Base-by-base conservation (phyloP, 2,888 invertebrate genomes). In the Auanema sp. region DNA sequence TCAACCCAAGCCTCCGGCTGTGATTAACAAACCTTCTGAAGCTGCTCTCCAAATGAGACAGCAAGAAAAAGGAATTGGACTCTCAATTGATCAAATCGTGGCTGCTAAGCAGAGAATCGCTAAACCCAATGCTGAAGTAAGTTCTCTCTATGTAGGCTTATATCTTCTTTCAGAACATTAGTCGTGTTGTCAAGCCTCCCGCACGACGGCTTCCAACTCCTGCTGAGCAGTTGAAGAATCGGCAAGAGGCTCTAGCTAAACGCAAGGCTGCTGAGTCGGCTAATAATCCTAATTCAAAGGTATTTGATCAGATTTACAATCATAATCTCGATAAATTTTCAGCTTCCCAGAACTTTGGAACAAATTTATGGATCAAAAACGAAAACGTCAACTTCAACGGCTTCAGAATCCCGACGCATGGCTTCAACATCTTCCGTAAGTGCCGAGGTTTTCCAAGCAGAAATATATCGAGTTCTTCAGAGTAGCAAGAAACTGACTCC, bases 71-170 rank as follows among this genome's bases (percentile, higher is more conserved):
- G 53, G 53, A 18, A 18, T n/a, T 10, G 21, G 11, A 2, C 57
- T 62, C 11, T 57, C 62, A 4, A 33, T 23, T 2, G 41, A 50
- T 24, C 62, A 62, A 50, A 49, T 62, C 5, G 56, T 43, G 1
- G 62, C 62, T 21, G 62, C 62, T 10, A 49, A 52, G 25, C 51
- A 40, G 40, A 18, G 62, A 25, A 42, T 62, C 10, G 62, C 62
- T 12, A 23, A 57, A 23, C 62, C 62, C 10, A 57, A 24, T 12
- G 54, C 60, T 2, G 53, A 25, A 52, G 54, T 62, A 40, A n/a
- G 55, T 56, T 11, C 33, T 58, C 14, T 14, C 8, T 18, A 11
- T 51, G 3, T 21, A 2, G 10, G 21, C n/a, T 14, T 14, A 16
- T 44, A 16, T 3, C 25, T 47, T n/a, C 16, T 49, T 47, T n/a